phyloP scores from a whole-genome alignment of 2,888 invertebrate genomes.

The Spilosoma lubricipeda region DNA sequence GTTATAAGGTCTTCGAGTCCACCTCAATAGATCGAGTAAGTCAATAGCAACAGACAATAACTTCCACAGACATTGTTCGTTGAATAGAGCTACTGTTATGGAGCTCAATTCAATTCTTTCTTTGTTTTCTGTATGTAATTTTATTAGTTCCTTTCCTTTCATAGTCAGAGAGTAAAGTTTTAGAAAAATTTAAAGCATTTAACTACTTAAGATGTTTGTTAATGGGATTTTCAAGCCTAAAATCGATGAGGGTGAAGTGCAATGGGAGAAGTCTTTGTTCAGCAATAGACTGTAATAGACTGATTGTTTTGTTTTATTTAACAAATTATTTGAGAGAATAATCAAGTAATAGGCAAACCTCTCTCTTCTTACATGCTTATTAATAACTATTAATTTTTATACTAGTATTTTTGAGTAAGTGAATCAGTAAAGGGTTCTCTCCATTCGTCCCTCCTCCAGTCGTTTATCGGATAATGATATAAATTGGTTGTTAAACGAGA shows the following conservation, averaged over 20 bases:
- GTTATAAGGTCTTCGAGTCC: constrained; percentile 2
- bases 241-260: no score
- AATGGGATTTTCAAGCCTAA: no score
- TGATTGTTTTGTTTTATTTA: no score
- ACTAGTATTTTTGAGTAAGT: background rate
- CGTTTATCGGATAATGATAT: background rate
- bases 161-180: background rate
- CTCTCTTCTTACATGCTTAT: background rate
- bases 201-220: no score
- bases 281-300: no score
- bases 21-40: constrained; percentile 27
- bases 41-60: constrained; percentile 30
- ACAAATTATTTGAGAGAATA: no score
- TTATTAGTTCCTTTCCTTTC: background rate
- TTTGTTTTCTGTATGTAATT: constrained; percentile 14
- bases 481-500: background rate
- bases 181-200: background rate
- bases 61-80: constrained; percentile 18
- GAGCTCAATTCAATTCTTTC: constrained; percentile 18
- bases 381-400: no score
- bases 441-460: no score
- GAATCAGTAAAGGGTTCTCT: background rate
- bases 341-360: no score
- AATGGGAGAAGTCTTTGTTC: no score
- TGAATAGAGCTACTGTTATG: constrained; percentile 24